Percentiles rank a stretch among this genome's conserved stretches.
These are phyloP conservation scores for Eublepharis macularius DNA, from an alignment of 2,113 vertebrate species.

Conservation along the genomic window DNA sequence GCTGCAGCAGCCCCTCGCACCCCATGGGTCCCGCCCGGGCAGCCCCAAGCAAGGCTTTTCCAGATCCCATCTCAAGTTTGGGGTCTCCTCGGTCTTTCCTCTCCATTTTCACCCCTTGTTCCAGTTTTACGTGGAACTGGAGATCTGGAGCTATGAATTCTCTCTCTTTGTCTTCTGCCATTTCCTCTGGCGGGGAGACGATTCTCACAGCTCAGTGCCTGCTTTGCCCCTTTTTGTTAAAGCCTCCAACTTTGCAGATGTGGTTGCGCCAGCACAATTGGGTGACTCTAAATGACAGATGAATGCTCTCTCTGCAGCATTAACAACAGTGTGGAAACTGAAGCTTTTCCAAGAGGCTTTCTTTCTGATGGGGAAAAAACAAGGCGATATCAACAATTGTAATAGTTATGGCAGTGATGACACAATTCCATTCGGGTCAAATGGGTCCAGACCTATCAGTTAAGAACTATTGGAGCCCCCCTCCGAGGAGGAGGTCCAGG, in stretches of 20 bases:
- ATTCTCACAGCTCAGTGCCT: neutral
- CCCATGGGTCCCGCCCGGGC: neutral
- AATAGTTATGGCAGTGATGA: neutral
- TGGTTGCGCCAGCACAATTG: neutral
- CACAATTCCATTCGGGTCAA: too few species aligned
- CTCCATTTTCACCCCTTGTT: neutral
- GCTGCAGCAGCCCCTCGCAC: neutral
- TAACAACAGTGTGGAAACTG: too few species aligned
- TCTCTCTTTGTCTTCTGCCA: neutral
- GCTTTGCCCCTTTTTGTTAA: neutral
- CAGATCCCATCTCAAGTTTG: neutral
- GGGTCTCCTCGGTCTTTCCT: neutral
- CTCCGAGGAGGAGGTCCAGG: fast-evolving
- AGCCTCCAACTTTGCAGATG: neutral
- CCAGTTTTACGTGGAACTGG: neutral
- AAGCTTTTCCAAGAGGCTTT: neutral
- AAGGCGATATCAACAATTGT: neutral
- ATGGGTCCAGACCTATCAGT: too few species aligned
- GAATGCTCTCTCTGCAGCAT: too few species aligned
- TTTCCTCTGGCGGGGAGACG: neutral
- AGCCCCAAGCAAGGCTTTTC: too few species aligned
- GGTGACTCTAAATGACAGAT: neutral
- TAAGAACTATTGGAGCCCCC: too few species aligned
- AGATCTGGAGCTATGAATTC: neutral
- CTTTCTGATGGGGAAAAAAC: neutral